Evolutionary conservation across 2,797 vertebrate species (phyloP).

Genomic region (Hozukius guyotensis): DNA sequence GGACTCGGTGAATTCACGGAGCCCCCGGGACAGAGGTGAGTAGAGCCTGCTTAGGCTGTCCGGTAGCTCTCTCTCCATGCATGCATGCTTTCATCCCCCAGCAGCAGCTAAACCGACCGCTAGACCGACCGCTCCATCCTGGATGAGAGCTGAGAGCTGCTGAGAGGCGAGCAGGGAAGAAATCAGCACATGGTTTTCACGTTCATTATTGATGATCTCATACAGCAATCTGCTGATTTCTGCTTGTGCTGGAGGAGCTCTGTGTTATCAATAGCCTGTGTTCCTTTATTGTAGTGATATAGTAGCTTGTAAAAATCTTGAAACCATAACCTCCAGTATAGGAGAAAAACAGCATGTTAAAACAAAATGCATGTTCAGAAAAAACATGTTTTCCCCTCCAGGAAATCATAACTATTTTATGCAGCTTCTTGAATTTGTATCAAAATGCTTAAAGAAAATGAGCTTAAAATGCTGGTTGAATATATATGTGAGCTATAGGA

Average conservation of each 20-base stretch:
- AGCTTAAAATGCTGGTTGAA: background rate
- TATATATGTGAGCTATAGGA: background rate
- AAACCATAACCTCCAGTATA: background rate
- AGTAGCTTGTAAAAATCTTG: too few species aligned
- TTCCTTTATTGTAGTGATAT: background rate
- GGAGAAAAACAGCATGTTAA: background rate
- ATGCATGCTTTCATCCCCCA: background rate
- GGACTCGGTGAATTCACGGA: slow-evolving; percentile 84
- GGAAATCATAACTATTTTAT: background rate
- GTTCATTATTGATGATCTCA: slow-evolving; percentile 61
- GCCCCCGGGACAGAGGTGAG: slow-evolving; percentile 86
- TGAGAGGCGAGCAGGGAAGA: slow-evolving; percentile 4
- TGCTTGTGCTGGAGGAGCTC: slow-evolving; percentile 19
- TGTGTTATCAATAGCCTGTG: background rate
- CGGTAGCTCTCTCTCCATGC: background rate
- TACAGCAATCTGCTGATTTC: slow-evolving; percentile 35
- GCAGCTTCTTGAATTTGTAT: background rate
- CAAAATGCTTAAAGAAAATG: background rate
- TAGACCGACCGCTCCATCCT: background rate
- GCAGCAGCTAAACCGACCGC: background rate
- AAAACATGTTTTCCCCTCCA: background rate
- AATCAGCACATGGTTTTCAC: slow-evolving; percentile 69
- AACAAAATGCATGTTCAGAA: background rate
- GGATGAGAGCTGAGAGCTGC: background rate
- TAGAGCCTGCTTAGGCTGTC: slow-evolving; percentile 1